Conservation (phyloP, 1,140 invertebrate species). For the Pseudoatta argentina region DNA sequence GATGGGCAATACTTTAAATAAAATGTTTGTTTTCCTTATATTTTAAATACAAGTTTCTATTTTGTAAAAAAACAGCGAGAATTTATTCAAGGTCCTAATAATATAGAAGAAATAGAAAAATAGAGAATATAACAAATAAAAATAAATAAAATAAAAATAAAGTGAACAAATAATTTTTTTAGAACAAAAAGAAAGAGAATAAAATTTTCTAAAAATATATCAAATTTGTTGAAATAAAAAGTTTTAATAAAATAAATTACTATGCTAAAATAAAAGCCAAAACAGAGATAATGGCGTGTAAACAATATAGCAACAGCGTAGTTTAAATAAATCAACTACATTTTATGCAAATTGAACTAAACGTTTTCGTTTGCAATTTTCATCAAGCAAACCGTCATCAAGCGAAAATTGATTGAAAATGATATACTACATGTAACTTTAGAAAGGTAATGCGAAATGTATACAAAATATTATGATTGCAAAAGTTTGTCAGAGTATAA, state of each 20-base stretch:
- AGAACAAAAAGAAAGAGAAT: neutral
- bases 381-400: neutral
- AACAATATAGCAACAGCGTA: neutral
- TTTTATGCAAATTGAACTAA: neutral
- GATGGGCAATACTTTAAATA: too few species aligned
- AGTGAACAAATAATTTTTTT: neutral
- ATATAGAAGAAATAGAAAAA: neutral
- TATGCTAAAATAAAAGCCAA: neutral
- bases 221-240: neutral
- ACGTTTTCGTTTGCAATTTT: neutral
- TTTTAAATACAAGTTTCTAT: too few species aligned
- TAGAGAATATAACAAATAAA: neutral
- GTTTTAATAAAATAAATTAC: neutral
- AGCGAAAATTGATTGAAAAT: neutral
- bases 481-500: neutral
- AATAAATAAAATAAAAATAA: slow-evolving; percentile 3
- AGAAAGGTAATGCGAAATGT: neutral
- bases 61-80: too few species aligned
- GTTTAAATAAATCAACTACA: neutral
- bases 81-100: too few species aligned
- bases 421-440: neutral
- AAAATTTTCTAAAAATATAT: neutral
- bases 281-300: neutral
- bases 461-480: neutral
- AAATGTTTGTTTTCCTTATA: too few species aligned